Evolutionary conservation across 2,888 invertebrate species (phyloP).

Genomic region (Geophilus truncorum): DNA sequence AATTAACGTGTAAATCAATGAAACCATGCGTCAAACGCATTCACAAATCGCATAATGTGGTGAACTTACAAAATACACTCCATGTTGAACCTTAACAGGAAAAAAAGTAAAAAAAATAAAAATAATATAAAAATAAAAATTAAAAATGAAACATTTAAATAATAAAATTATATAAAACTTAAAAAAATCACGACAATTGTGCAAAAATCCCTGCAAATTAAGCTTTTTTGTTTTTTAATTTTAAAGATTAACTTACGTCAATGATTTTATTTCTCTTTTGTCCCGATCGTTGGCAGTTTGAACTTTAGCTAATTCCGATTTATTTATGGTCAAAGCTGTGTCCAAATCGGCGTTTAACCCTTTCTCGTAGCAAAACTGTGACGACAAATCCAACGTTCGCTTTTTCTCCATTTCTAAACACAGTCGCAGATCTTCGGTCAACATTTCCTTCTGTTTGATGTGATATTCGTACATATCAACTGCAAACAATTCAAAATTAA

Average conservation of each 20-base stretch:
- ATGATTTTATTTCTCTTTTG: constrained; percentile 33
- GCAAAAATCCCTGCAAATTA: too few relatives aligned
- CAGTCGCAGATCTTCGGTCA: constrained; percentile 45
- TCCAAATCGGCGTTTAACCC: constrained; percentile 43
- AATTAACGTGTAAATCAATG: background rate
- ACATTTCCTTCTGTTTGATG: constrained; percentile 46
- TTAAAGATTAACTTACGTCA: constrained; percentile 28
- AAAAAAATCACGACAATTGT: background rate
- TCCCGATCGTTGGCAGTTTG: constrained; percentile 34
- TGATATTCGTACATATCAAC: constrained; percentile 47
- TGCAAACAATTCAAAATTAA: constrained; percentile 36
- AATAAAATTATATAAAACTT: background rate
- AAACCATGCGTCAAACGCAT: background rate
- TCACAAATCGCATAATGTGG: background rate
- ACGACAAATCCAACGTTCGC: constrained; percentile 44
- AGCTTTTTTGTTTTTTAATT: too few relatives aligned
- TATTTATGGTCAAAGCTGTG: constrained; percentile 39
- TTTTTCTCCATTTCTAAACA: constrained; percentile 45
- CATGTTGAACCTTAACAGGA: constrained; percentile 20
- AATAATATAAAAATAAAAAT: background rate
- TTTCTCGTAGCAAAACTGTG: constrained; percentile 44
- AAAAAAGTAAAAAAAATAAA: constrained; percentile 10
- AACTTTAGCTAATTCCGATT: constrained; percentile 31
- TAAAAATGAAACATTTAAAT: background rate
- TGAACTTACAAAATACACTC: constrained; percentile 31